Percentiles rank a stretch among this genome's conserved stretches.
These are phyloP conservation scores for Meiosimyza platycephala DNA, from an alignment of 2,888 invertebrate genomes.

Conservation along the genomic window DNA sequence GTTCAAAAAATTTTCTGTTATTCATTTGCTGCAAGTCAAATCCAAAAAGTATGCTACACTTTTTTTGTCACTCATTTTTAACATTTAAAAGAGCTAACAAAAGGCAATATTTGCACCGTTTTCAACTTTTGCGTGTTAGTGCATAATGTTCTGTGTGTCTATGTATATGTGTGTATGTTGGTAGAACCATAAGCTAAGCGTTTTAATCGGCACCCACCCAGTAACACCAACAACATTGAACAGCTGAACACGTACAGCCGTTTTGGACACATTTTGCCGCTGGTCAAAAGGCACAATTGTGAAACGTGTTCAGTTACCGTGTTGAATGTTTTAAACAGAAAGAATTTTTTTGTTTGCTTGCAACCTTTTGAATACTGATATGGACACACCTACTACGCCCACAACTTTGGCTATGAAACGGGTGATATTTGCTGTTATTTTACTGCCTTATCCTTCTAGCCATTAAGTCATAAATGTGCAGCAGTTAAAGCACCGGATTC, in stretches of 20 bases:
- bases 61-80: background rate
- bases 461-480: background rate
- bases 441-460: background rate
- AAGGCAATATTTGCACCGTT: background rate
- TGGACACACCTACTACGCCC: background rate
- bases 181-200: conserved; percentile 14
- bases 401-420: background rate
- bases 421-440: background rate
- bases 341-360: too few relatives aligned
- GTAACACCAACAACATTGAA: too few relatives aligned
- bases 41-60: conserved; percentile 6
- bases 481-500: background rate
- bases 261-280: conserved; percentile 17
- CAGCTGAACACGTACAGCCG: background rate
- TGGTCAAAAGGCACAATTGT: conserved; percentile 9
- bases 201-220: background rate
- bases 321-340: background rate
- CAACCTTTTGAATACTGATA: too few relatives aligned
- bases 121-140: background rate
- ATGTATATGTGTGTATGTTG: conserved; percentile 8
- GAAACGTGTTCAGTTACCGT: conserved; percentile 21
- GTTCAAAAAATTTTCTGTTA: too few relatives aligned
- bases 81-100: background rate
- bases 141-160: background rate
- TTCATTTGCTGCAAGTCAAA: too few relatives aligned